phyloP scores from a whole-genome alignment of 2,888 invertebrate genomes.

The Dorcus parallelipipedus region DNA sequence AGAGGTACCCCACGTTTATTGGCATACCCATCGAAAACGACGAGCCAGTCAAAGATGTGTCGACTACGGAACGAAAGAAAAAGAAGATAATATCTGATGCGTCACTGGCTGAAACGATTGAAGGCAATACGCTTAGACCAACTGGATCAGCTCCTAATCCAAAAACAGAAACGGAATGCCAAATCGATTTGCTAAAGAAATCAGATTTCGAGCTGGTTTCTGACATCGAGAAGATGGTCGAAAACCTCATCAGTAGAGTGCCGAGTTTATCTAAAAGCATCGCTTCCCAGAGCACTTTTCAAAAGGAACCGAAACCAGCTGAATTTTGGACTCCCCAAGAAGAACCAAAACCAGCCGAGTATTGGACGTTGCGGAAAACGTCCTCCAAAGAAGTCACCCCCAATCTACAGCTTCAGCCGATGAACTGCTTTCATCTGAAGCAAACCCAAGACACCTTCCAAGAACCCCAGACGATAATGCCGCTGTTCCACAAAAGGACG shows the following conservation, averaged over 20 bases:
- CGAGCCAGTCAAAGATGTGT: background rate
- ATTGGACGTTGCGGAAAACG: too few relatives aligned
- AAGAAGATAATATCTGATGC: background rate
- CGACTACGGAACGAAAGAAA: background rate
- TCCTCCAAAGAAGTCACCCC: too few relatives aligned
- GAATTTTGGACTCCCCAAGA: background rate
- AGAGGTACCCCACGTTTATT: constrained; percentile 16
- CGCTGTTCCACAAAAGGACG: constrained; percentile 2
- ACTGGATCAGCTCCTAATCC: background rate
- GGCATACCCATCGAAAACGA: constrained; percentile 8
- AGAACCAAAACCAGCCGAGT: background rate
- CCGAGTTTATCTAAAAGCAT: too few relatives aligned
- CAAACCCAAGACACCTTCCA: too few relatives aligned
- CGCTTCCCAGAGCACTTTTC: background rate
- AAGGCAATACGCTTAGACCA: background rate
- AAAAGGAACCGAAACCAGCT: background rate
- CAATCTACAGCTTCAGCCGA: too few relatives aligned
- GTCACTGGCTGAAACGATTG: background rate
- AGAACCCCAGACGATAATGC: constrained; percentile 2
- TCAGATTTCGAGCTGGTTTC: background rate
- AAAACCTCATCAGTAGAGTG: too few relatives aligned
- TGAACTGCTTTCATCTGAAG: too few relatives aligned
- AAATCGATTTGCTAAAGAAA: background rate
- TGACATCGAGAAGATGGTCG: background rate
- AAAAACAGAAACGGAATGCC: background rate